Conservation (phyloP, 2,888 invertebrate species). For the Pseudococcus viburni region DNA sequence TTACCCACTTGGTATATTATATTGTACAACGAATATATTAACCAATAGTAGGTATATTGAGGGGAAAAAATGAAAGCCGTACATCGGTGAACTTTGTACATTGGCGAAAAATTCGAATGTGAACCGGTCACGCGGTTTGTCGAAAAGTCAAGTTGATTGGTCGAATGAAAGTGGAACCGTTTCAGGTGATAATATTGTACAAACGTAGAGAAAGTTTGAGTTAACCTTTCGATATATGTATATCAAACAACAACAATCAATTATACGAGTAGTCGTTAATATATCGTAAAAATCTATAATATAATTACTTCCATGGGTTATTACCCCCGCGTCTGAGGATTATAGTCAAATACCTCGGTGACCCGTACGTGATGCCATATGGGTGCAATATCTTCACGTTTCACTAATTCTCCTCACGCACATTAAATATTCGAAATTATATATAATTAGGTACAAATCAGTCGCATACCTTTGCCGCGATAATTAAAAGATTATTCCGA, state of each 20-base stretch:
- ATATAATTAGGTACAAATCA: not conserved
- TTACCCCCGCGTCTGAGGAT: not conserved
- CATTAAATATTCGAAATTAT: not conserved
- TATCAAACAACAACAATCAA: constrained; percentile 15
- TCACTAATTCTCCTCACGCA: not conserved
- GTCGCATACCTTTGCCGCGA: not conserved
- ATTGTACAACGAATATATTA: not conserved
- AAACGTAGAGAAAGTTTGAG: constrained; percentile 38
- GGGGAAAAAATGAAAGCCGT: constrained; percentile 19
- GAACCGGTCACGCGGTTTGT: constrained; percentile 50
- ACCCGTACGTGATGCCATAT: not conserved
- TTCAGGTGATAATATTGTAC: constrained; percentile 45
- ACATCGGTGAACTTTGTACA: constrained; percentile 33
- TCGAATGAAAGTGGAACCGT: constrained; percentile 60
- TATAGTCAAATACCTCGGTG: not conserved
- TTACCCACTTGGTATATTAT: not conserved
- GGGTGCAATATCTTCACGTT: not conserved
- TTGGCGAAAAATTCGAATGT: constrained; percentile 34
- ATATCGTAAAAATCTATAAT: constrained; percentile 1
- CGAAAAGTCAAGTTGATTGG: constrained; percentile 44
- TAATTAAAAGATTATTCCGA: not conserved
- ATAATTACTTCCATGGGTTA: constrained; percentile 1
- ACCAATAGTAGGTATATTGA: not conserved
- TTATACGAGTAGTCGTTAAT: not conserved
- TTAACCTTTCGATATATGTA: not conserved